Evolutionary conservation across 2,797 vertebrate genomes (phyloP), one percentile per base, ranked within the genome.

Genomic region (Monodelphis domestica): DNA sequence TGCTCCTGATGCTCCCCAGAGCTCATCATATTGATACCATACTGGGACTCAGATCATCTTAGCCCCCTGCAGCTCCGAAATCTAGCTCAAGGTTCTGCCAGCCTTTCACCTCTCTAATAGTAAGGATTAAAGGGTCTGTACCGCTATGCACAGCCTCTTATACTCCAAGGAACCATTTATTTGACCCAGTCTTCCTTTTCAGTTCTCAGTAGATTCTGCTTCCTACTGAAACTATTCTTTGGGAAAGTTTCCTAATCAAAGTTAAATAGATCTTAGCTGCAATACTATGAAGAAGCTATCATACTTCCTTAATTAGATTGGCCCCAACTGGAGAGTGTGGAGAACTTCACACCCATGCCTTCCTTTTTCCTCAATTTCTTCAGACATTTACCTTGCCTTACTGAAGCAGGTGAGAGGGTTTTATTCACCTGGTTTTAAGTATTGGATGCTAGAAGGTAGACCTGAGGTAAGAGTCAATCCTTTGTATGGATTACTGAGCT

Each of bases 401-500:
- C 4, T 50, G 38, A 84, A 50, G 45, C 38, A 84, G 21, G 70
- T 45, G 6, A 70, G 59, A 70, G n/a, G n/a, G 59, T 70, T 15
- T 38, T 3, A 33, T 70, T 70, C 33, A 70, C 33, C 30, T 63
- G 33, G 33, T 93, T 88, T 91, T 93, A 56, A 87, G n/a, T 89
- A 12, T 2, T 57, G 15, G 70, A 53, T 30, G 93, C 28, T 91
- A 87, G 53, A 93, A 90, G 29, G 90, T 87, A 57, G 55, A 38
- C 21, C 56, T 9, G 87, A 91, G 54, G n/a, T 90, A 26, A 54
- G 50, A 54, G 59, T 14, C 53, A 59, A 84, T 94, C 59, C 59
- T 57, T 56, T 97, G 91, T 5, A 3, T 84, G 17, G 63, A 53
- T 96, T 94, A 30, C 5, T 63, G 59, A 93, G 89, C 89, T 95